Conservation (phyloP, 2,113 vertebrate genomes). For the Agapornis roseicollis region DNA sequence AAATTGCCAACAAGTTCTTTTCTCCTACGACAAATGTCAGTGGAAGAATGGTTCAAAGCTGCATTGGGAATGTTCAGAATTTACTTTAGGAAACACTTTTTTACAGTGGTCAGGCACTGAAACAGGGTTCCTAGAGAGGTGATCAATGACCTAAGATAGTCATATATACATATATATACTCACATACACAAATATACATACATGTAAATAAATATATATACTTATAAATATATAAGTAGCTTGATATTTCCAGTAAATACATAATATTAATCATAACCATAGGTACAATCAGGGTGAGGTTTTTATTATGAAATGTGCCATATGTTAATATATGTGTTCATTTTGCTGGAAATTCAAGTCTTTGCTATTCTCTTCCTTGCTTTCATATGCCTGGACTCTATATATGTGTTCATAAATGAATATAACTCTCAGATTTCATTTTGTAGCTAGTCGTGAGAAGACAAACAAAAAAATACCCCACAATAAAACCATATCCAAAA, state of each 20-base stretch:
- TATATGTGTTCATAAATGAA: not conserved
- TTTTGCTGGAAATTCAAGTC: not conserved
- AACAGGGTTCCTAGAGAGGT: not conserved
- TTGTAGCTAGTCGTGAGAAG: not conserved
- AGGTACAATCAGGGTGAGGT: fast-evolving
- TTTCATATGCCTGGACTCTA: not conserved
- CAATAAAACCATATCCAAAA: not conserved
- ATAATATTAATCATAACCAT: not conserved
- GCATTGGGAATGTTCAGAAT: not conserved
- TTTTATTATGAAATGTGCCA: not conserved
- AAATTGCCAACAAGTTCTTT: not conserved
- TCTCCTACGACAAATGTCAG: not conserved
- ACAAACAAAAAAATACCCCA: not conserved
- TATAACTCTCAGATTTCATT: not conserved
- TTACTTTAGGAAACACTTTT: not conserved
- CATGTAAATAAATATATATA: not conserved
- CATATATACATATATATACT: not conserved
- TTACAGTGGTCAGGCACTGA: not conserved
- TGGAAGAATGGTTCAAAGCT: not conserved
- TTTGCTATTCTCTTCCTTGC: not conserved
- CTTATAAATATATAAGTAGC: not conserved
- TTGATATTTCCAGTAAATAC: not conserved
- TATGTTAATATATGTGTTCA: not conserved
- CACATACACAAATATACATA: not conserved
- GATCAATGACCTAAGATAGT: not conserved